Base-by-base conservation (phyloP, 2,113 vertebrate genomes). In the Steatornis caripensis region DNA sequence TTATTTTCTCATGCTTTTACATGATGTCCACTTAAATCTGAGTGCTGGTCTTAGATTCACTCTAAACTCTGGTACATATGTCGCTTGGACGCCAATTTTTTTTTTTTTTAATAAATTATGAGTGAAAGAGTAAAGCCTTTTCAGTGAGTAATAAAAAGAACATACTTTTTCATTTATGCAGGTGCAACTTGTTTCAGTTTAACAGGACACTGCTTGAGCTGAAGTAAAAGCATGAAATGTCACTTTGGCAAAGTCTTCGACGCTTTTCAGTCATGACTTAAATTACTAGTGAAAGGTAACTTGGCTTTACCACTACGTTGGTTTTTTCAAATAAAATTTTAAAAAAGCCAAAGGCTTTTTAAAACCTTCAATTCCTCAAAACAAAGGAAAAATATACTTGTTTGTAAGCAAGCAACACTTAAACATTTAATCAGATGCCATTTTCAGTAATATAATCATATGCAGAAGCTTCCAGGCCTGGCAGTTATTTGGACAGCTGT, bases 401-500 rank as follows among this genome's bases (percentile, higher is more conserved):
- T 11, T 64, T 90, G 82, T 72, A 36, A 83, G 37, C 15, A 89
- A 88, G 24, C n/a, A 5, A 53, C 75, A 76, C 39, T 89, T 68
- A 30, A 61, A 69, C 34, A 21, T 87, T 84, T 75, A 62, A 86
- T 89, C 46, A 24, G 87, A 65, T 48, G 29, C 30, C 29, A 34
- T 92, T 92, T 94, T 55, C 74, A 48, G 55, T 68, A 89, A 70
- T 24, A 72, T 65, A 91, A 94, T 84, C 62, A 30, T 79, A 85
- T 4, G 1, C 79, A 87, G 95, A 74, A 95, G 51, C 71, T 95
- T 85, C 71, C 74, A 95, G 39, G 30, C 46, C 93, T 86, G 49
- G 93, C 70, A 81, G 53, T 84, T 95, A 95, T 97, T 96, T 94
- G 98, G 99, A 99, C 97, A 98, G 98, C 98, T 99, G 99, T 99